Percentiles rank a stretch among this genome's conserved stretches.
These are phyloP conservation scores for Verasper variegatus DNA, from an alignment of 2,113 vertebrate genomes.

Conservation along the genomic window DNA sequence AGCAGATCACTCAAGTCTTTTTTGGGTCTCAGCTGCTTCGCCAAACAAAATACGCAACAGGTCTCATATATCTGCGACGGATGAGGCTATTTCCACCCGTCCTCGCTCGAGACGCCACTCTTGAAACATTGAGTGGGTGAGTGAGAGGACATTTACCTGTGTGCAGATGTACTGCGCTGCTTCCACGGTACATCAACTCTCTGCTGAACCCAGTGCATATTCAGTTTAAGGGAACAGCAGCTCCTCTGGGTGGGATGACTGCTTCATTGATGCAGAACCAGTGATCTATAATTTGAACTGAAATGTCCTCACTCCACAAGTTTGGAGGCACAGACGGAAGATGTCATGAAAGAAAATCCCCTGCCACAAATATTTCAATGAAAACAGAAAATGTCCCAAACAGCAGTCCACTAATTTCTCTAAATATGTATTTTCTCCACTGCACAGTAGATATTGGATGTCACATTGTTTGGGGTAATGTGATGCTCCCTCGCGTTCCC, in stretches of 20 bases:
- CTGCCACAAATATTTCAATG: neutral
- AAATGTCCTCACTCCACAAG: neutral
- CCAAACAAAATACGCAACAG: constrained; percentile 42
- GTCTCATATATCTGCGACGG: constrained; percentile 14
- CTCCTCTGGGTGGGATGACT: constrained; percentile 9
- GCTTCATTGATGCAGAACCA: constrained; percentile 7
- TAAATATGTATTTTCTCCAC: constrained; percentile 12
- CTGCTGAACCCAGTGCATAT: constrained; percentile 34
- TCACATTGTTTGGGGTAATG: constrained; percentile 55
- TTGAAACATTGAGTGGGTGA: neutral
- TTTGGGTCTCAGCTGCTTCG: constrained; percentile 33
- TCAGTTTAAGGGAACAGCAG: constrained; percentile 26
- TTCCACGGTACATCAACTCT: constrained; percentile 5
- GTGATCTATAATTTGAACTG: constrained; percentile 21
- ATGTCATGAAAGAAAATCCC: constrained; percentile 7
- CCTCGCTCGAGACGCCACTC: neutral
- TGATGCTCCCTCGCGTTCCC: constrained; percentile 34
- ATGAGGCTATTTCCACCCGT: neutral
- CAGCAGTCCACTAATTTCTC: neutral
- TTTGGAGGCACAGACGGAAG: neutral
- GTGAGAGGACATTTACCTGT: constrained; percentile 12
- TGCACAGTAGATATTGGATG: constrained; percentile 26
- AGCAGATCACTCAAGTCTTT: constrained; percentile 38
- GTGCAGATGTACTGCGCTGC: neutral
- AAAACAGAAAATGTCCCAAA: neutral